These are phyloP conservation scores for Oreocharis arfaki DNA, from an alignment of 2,113 vertebrate genomes.

Conservation along the genomic window DNA sequence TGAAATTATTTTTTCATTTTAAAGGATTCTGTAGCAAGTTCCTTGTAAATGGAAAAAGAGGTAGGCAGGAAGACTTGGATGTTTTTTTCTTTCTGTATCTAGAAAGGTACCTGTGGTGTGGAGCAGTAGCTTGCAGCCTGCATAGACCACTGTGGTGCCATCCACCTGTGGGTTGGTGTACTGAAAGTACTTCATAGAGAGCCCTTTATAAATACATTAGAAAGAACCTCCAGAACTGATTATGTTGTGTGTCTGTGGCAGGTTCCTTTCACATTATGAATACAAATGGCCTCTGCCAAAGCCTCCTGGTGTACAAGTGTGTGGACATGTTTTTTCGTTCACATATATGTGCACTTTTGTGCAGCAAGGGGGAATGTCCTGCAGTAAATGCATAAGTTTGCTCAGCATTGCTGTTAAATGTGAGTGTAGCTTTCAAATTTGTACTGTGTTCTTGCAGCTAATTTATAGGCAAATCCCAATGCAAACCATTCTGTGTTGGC, in stretches of 20 bases:
- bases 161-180: not conserved
- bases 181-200: not conserved
- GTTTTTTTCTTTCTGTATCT: not conserved
- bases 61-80: not conserved
- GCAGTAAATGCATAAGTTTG: not conserved
- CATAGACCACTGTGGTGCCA: not conserved
- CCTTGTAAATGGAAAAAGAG: not conserved
- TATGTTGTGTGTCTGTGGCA: not conserved
- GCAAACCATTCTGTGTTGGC: not conserved
- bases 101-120: not conserved
- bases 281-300: not conserved
- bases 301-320: not conserved
- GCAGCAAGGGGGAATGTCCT: not conserved
- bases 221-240: not conserved
- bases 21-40: not conserved
- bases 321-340: not conserved
- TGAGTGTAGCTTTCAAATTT: not conserved
- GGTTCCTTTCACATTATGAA: not conserved
- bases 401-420: not conserved
- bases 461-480: not conserved
- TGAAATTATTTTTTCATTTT: not conserved
- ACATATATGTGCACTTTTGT: accelerated
- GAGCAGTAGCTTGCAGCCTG: not conserved
- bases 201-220: not conserved
- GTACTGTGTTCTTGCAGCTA: not conserved